Evolutionary conservation across 2,113 vertebrate species (phyloP).

Genomic region (Anguilla japonica): DNA sequence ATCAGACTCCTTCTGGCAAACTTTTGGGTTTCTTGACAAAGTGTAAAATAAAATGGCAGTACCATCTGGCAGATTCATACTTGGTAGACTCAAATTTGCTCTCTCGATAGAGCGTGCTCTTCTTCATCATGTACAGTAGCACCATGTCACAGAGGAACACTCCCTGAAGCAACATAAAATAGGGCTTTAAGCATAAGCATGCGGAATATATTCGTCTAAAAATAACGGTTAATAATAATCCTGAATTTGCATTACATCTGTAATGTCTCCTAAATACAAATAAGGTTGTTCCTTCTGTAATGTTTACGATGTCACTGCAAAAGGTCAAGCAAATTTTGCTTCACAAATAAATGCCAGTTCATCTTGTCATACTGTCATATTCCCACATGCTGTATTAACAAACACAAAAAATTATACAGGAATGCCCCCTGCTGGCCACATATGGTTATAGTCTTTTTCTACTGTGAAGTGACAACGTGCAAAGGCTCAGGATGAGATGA

Average conservation of each 20-base stretch:
- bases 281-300: neutral
- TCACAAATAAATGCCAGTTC: too few relatives aligned
- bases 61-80: constrained; percentile 62
- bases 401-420: neutral
- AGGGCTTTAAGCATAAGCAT: neutral
- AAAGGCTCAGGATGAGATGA: neutral
- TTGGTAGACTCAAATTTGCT: constrained; percentile 92
- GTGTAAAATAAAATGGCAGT: constrained; percentile 14
- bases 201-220: neutral
- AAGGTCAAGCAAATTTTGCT: too few relatives aligned
- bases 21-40: neutral
- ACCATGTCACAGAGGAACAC: constrained; percentile 92
- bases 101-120: constrained; percentile 87
- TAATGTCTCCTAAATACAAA: neutral
- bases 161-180: constrained; percentile 70
- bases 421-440: constrained; percentile 28
- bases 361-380: neutral
- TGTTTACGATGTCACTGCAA: too few relatives aligned
- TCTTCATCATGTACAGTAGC: constrained; percentile 90
- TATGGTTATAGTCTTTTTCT: neutral
- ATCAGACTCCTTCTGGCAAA: neutral
- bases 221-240: neutral
- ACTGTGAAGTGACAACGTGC: neutral
- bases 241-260: neutral
- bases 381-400: neutral